These are phyloP conservation scores for Hyppa rectilinea DNA, from an alignment of 2,888 invertebrate species.

Conservation along the genomic window DNA sequence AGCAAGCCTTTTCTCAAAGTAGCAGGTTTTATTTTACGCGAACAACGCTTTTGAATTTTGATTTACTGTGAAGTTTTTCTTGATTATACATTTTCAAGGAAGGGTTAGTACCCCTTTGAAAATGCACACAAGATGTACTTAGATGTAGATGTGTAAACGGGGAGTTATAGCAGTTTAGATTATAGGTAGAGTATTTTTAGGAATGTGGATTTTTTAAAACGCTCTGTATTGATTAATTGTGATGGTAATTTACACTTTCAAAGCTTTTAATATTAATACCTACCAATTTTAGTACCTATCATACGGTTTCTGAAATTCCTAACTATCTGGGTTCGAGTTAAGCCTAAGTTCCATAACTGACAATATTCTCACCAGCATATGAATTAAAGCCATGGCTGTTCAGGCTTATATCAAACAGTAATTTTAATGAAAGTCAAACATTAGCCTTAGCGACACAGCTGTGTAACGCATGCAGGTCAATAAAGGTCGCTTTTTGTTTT, in stretches of 20 bases:
- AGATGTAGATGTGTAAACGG: no score
- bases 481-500: no score
- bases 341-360: not conserved
- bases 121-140: no score
- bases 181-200: constrained; percentile 16
- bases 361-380: not conserved
- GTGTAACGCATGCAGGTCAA: no score
- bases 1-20: not conserved
- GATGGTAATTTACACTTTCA: constrained; percentile 11
- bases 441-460: constrained; percentile 10
- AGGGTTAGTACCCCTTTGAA: no score
- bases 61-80: not conserved
- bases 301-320: not conserved
- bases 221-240: constrained; percentile 17
- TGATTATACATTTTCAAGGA: not conserved
- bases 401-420: not conserved
- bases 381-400: not conserved
- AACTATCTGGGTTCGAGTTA: not conserved
- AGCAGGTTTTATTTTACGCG: not conserved
- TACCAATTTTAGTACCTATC: not conserved
- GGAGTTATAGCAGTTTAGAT: not conserved
- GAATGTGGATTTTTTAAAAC: constrained; percentile 34
- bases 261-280: constrained; percentile 1
- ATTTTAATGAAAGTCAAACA: not conserved
- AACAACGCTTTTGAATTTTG: not conserved